Conservation (phyloP, 1,140 invertebrate species). For the Orussus abietinus region DNA sequence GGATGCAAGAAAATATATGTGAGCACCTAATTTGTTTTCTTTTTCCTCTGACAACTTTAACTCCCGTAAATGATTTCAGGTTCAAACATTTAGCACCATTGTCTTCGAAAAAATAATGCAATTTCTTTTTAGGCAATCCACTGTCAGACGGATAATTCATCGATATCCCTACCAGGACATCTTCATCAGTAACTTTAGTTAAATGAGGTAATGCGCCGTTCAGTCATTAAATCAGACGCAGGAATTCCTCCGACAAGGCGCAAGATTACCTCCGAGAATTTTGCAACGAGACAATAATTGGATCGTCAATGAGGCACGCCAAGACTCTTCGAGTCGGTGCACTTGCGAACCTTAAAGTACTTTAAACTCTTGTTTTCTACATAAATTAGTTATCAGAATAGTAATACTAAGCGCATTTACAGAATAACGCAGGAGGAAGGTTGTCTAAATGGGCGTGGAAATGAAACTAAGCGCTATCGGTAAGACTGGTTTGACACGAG, state of each 20-base stretch:
- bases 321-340: too few relatives aligned
- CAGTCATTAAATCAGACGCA: conserved; percentile 37
- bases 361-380: conserved; percentile 19
- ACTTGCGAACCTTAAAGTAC: background rate
- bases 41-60: conserved; percentile 30
- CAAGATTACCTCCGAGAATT: too few relatives aligned
- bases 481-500: too few relatives aligned
- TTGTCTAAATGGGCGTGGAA: background rate
- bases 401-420: conserved; percentile 42
- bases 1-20: conserved; percentile 34
- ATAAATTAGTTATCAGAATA: conserved; percentile 36
- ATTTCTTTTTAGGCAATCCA: conserved; percentile 44
- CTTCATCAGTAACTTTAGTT: conserved; percentile 45
- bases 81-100: conserved; percentile 46
- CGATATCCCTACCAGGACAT: conserved; percentile 34
- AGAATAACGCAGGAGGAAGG: conserved; percentile 37
- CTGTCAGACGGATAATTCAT: conserved; percentile 44
- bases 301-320: too few relatives aligned
- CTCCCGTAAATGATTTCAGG: conserved; percentile 39
- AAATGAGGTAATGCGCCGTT: conserved; percentile 44
- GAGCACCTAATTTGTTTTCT: conserved; percentile 34
- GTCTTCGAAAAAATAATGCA: conserved; percentile 41
- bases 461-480: too few relatives aligned
- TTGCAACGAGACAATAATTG: too few relatives aligned
- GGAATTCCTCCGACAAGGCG: conserved; percentile 23